Conservation (phyloP, 2,797 vertebrate genomes). For the Malurus leucopterus region DNA sequence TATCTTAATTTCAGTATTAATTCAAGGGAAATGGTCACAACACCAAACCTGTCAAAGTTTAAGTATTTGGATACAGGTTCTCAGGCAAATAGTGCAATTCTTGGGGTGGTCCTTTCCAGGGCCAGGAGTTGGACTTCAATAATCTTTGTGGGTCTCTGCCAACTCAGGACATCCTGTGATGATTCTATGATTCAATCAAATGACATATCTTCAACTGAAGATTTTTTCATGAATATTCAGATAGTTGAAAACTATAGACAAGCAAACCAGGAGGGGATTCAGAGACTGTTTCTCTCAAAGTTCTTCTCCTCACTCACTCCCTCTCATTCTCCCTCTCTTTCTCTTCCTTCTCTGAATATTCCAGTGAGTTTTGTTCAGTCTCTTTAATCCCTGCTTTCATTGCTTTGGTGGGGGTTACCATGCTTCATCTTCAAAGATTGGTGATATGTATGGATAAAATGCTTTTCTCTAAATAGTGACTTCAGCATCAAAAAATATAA, state of each 20-base stretch:
- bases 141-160: not conserved
- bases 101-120: not conserved
- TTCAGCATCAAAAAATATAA: not conserved
- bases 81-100: too few species aligned
- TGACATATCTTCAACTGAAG: not conserved
- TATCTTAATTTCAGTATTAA: not conserved
- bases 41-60: not conserved
- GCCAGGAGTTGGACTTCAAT: not conserved
- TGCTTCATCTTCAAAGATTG: not conserved
- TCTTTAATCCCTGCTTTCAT: not conserved
- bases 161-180: not conserved
- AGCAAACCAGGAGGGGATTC: not conserved
- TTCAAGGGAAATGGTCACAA: not conserved
- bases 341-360: not conserved
- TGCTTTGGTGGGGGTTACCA: not conserved
- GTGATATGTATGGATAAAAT: not conserved
- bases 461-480: not conserved
- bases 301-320: fast-evolving
- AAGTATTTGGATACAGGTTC: not conserved
- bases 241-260: not conserved
- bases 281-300: not conserved
- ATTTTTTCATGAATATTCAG: not conserved
- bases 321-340: not conserved
- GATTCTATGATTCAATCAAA: not conserved
- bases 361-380: not conserved